Evolutionary conservation across 2,113 vertebrate genomes (phyloP).

Genomic region (Hylia prasina): DNA sequence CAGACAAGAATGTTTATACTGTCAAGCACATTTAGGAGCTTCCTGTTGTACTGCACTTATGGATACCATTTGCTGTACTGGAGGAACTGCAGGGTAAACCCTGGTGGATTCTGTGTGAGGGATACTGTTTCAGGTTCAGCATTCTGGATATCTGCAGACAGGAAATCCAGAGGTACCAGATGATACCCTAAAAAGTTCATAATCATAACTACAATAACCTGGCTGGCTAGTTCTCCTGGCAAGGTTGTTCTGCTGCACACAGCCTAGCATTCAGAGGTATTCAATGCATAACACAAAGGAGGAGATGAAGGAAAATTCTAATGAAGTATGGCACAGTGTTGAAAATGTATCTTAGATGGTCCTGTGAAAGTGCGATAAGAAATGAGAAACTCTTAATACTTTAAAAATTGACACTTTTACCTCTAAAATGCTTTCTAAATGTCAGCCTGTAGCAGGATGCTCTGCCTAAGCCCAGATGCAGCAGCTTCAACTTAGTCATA

Average conservation of each 20-base stretch:
- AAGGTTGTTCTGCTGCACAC: not conserved
- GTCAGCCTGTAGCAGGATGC: not conserved
- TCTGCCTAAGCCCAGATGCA: not conserved
- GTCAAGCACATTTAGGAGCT: not conserved
- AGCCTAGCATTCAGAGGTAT: not conserved
- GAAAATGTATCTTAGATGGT: not conserved
- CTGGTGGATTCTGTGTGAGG: not conserved
- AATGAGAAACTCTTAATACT: not conserved
- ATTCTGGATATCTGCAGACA: not conserved
- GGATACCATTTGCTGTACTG: not conserved
- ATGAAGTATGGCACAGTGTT: not conserved
- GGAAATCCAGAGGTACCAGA: not conserved
- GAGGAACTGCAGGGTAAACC: not conserved
- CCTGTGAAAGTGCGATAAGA: not conserved
- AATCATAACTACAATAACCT: not conserved
- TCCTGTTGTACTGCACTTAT: not conserved
- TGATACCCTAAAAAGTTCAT: not conserved
- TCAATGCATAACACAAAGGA: not conserved
- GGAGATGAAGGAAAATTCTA: not conserved
- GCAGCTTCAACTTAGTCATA: not conserved
- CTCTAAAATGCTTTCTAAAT: not conserved
- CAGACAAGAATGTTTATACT: not conserved
- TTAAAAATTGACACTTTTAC: not conserved
- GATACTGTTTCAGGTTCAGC: not conserved
- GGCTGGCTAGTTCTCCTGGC: too few relatives aligned